Conservation (phyloP, 2,888 invertebrate species). For the Aspidiotus destructor region DNA sequence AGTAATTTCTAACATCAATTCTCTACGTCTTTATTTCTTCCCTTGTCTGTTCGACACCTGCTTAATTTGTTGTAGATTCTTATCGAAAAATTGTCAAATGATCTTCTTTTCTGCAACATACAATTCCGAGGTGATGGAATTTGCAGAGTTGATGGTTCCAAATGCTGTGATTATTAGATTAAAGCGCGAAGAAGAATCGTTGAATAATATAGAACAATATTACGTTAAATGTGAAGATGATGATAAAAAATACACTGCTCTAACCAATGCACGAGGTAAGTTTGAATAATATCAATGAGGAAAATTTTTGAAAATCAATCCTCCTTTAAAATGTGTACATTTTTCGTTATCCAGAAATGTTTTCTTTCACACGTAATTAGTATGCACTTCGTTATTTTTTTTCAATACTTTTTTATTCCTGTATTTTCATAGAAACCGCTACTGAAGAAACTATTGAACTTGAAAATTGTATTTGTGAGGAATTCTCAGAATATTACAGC, state of each 20-base stretch:
- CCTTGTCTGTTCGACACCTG: no score
- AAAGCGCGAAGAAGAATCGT: constrained; percentile 81
- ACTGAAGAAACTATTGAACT: neutral
- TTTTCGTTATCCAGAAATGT: no score
- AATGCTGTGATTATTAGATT: constrained; percentile 83
- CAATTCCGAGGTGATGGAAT: constrained; percentile 84
- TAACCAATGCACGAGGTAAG: constrained; percentile 72
- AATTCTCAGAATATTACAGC: constrained; percentile 11
- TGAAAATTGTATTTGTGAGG: constrained; percentile 9
- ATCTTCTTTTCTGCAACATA: constrained; percentile 99
- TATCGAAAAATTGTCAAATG: constrained; percentile 69
- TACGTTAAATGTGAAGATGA: constrained; percentile 77
- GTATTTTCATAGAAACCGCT: no score
- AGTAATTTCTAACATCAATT: constrained; percentile 45
- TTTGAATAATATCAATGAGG: neutral
- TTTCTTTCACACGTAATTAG: no score
- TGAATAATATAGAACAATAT: constrained; percentile 95
- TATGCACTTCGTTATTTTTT: no score
- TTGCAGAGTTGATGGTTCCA: constrained; percentile 87
- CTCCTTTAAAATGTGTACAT: no score
- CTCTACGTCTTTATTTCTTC: no score
- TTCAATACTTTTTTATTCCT: no score
- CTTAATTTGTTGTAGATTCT: constrained; percentile 12
- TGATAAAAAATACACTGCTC: constrained; percentile 84
- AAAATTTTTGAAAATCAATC: no score